A percentile compares a stretch with the other conserved stretches of the same genome.
Evolutionary conservation across 2,888 invertebrate species (phyloP).

Genomic region (Drosophila pseudotakahashii): DNA sequence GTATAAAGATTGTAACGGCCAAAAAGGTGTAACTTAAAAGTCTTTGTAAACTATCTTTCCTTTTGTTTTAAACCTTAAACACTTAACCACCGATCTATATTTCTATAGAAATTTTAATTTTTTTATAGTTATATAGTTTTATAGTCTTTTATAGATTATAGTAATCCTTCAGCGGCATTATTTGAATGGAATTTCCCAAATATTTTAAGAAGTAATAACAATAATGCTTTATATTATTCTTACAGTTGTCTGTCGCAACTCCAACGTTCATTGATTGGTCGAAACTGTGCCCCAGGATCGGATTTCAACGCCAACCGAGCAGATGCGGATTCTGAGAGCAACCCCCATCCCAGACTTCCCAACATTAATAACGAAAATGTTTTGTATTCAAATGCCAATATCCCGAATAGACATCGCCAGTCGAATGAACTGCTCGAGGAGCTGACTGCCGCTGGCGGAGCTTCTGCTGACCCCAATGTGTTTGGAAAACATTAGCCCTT

Average conservation of each 20-base stretch:
- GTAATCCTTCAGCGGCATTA: too few species aligned
- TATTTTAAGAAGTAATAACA: neutral
- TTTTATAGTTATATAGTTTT: too few species aligned
- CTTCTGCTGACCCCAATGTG: conserved; percentile 66
- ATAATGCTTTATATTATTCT: neutral
- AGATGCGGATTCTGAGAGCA: conserved; percentile 48
- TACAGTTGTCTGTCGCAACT: conserved; percentile 80
- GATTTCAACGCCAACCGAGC: conserved; percentile 57
- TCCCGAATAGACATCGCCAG: conserved; percentile 81
- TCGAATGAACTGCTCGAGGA: conserved; percentile 81
- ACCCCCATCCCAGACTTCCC: conserved; percentile 49
- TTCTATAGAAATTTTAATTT: too few species aligned
- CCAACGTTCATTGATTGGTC: conserved; percentile 75
- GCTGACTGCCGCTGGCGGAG: conserved; percentile 56
- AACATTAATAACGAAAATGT: conserved; percentile 61
- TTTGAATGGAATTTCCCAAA: too few species aligned
- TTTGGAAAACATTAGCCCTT: conserved; percentile 67
- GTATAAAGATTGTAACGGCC: too few species aligned
- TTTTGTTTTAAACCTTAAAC: too few species aligned
- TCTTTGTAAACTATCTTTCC: too few species aligned
- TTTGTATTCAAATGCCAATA: conserved; percentile 50
- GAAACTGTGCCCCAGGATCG: conserved; percentile 54
- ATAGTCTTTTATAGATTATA: too few species aligned
- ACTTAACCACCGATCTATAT: too few species aligned
- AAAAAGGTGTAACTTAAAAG: too few species aligned